A percentile compares a stretch with the other conserved stretches of the same genome.
phyloP scores from a whole-genome alignment of 2,888 invertebrate genomes.

The Alentia gelatinosa region DNA sequence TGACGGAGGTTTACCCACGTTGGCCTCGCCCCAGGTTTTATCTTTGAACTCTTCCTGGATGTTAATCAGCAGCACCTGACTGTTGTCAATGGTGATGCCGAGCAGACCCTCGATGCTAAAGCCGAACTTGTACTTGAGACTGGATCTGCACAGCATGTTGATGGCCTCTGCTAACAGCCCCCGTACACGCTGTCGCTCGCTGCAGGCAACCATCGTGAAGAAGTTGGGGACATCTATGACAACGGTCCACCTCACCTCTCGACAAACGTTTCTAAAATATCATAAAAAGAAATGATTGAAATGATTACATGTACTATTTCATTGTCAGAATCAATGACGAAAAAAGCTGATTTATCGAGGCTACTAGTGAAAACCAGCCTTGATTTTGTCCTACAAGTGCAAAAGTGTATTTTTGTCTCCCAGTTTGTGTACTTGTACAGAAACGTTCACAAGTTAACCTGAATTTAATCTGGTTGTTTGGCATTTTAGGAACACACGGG shows the following conservation, averaged over 20 bases:
- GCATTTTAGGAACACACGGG: too few species aligned
- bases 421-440: too few species aligned
- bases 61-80: slow-evolving; percentile 63
- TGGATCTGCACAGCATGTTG: slow-evolving; percentile 58
- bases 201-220: background rate
- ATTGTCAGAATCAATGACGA: too few species aligned
- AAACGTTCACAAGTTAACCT: too few species aligned
- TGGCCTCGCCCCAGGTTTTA: background rate
- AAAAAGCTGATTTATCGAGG: too few species aligned
- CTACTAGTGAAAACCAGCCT: too few species aligned
- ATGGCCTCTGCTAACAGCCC: slow-evolving; percentile 60
- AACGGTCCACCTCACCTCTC: background rate
- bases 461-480: too few species aligned
- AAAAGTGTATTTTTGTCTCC: too few species aligned
- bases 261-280: background rate
- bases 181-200: slow-evolving; percentile 55
- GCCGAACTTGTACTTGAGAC: slow-evolving; percentile 58
- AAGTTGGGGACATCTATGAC: background rate
- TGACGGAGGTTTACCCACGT: background rate
- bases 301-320: too few species aligned
- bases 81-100: slow-evolving; percentile 63
- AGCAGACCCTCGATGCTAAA: slow-evolving; percentile 63
- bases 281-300: background rate
- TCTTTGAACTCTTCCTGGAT: slow-evolving; percentile 59
- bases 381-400: too few species aligned